Conservation (phyloP, 2,888 invertebrate genomes). For the Tachina grossa region DNA sequence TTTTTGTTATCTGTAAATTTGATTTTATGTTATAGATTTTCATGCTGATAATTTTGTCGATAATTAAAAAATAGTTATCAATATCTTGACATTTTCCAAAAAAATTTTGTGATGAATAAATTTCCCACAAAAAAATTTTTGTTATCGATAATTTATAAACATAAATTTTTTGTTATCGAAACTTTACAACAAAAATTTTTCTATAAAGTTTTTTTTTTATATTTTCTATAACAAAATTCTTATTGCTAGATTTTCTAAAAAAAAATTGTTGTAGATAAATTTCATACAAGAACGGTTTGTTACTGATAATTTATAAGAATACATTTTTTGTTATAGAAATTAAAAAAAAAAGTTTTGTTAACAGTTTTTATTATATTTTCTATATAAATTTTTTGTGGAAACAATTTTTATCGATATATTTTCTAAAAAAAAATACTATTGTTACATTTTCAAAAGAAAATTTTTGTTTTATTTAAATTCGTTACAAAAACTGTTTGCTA, state of each 20-base stretch:
- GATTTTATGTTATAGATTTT: background rate
- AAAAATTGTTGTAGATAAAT: background rate
- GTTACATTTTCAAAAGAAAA: background rate
- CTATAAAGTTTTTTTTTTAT: background rate
- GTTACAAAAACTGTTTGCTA: background rate
- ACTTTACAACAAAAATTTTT: background rate
- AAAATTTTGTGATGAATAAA: background rate
- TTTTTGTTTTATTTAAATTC: background rate
- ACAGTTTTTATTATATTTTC: background rate
- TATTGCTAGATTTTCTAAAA: background rate
- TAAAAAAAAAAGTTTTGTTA: background rate
- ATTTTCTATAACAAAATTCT: background rate
- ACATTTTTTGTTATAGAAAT: no score
- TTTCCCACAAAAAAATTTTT: background rate
- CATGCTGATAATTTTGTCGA: no score
- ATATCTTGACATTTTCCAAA: background rate
- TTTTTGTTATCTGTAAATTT: background rate
- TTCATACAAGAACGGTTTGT: background rate
- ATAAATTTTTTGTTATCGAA: background rate
- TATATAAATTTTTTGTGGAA: background rate
- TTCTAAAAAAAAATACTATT: background rate
- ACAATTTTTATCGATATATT: background rate
- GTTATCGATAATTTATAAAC: no score
- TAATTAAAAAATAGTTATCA: no score
- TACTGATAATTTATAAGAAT: background rate